Base-by-base conservation (phyloP, 1,140 invertebrate genomes). In the Tetramorium simillimum region DNA sequence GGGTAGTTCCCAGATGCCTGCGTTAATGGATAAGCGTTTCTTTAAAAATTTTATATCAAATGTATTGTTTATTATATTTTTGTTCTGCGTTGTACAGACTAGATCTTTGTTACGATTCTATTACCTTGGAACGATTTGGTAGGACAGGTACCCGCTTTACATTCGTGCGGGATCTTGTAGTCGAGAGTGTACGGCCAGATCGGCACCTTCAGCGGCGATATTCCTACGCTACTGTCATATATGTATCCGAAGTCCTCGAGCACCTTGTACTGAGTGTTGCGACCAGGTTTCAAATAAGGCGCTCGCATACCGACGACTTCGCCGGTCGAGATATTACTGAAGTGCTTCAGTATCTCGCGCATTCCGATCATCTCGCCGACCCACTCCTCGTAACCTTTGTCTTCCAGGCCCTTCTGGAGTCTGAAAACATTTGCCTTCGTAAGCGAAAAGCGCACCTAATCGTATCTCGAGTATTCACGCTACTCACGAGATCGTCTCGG, bases 161-260 rank as follows among this genome's bases (percentile, higher is more conserved):
- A 99, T 94, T 98, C 98, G 93, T 99, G 98, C 21, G 98, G 97
- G 88, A 99, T 98, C 95, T 98, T 98, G 94, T 98, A 98, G 94
- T 99, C 98, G 0, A 99, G 96, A 1, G 98, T 99, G 95, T 99
- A 99, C 0, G 98, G 98, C 98, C 98, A 99, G 62, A 99, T 97
- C n/a, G 98, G 98, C 43, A 97, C 96, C 86, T 96, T 96, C 1
- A 96, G 94, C n/a, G 98, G 97, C 2, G 98, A 98, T 37, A 98
- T 97, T 56, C 98, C 97, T 85, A 99, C 96, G 2, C 98, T 98
- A 91, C 98, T 98, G 93, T 99, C 98, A 94, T 99, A 99, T 87
- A 98, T 98, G 93, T 98, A 98, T 5, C 98, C 98, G 94, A 98
- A 99, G 93, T 99, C 98, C 96, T 98, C 97, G 63, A 98, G 94